Evolutionary conservation across 1,140 invertebrate genomes (phyloP), one percentile per base, ranked within the genome.

Genomic region (Drepana arcuata): DNA sequence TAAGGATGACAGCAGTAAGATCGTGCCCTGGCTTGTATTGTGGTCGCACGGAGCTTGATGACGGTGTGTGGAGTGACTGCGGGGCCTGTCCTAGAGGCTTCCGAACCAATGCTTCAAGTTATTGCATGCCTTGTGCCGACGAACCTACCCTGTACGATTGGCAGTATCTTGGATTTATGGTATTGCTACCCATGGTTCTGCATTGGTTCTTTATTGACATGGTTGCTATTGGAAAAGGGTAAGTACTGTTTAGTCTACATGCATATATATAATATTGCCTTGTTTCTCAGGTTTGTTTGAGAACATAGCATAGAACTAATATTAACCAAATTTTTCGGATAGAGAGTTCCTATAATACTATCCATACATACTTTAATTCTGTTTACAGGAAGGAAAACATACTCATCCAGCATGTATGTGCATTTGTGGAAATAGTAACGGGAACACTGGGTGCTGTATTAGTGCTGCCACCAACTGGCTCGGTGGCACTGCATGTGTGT

Each of bases 121-220:
- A 80, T 3, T 98, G 96, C 75, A 78, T 88, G 14, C 88, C 87
- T 3, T 98, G 96, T 66, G 83, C 88, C 2, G 90, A 93, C 36
- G 80, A 84, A 10, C 91, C 94, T 0, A 83, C 87, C 16, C 86
- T 95, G n/a, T 98, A 98, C 65, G 96, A 98, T 64, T 96, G 94
- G 91, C 85, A 97, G 1, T 98, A 97, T 78, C 84, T 98, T 9
- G 93, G 94, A 1, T 98, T 98, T 60, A 97, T 98, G 93, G 93
- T 90, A 1, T 64, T 97, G 4, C 54, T 96, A 23, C 90, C 94
- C 0, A 70, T 97, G 7, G 89, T 96, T 16, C 80, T 97, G 37
- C 95, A 98, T 77, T 95, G 93, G 87, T 94, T 94, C 59, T 96
- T 93, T 61, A 97, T 97, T 28, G 95, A 97, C 69, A 89, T 87